Evolutionary conservation across 2,113 vertebrate genomes (phyloP).

Genomic region (Salvelinus namaycush): DNA sequence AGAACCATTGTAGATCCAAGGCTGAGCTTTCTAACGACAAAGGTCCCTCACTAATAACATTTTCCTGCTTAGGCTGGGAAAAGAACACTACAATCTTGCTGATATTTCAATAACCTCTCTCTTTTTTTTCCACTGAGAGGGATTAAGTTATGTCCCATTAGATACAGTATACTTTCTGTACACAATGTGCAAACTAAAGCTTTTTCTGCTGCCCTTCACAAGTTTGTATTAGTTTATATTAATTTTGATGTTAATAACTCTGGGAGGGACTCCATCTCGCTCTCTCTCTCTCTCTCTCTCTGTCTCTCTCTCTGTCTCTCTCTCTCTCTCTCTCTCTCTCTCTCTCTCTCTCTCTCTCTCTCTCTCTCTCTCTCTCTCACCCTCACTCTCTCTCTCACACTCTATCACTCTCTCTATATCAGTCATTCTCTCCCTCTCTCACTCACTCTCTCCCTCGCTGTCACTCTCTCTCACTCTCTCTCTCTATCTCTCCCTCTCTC

Average conservation of each 20-base stretch:
- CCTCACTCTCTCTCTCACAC: conserved; percentile 3
- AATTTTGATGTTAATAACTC: conserved; percentile 13
- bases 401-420: not conserved
- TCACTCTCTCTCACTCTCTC: no score
- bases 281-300: no score
- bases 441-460: not conserved
- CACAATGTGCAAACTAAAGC: not conserved
- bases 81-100: conserved; percentile 38
- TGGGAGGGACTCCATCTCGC: not conserved
- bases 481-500: no score
- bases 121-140: not conserved
- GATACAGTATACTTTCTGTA: not conserved
- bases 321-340: not conserved
- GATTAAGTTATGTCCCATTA: conserved; percentile 25
- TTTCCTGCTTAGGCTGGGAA: conserved; percentile 49
- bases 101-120: conserved; percentile 31
- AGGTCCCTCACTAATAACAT: conserved; percentile 47
- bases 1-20: conserved; percentile 56
- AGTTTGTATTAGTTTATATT: conserved; percentile 17
- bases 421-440: conserved; percentile 9
- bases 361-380: not conserved
- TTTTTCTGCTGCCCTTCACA: conserved; percentile 24
- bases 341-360: not conserved
- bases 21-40: conserved; percentile 39
- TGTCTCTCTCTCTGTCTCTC: not conserved